These are phyloP conservation scores for Prochilodus magdalenae DNA, from an alignment of 2,113 vertebrate species.

Conservation along the genomic window DNA sequence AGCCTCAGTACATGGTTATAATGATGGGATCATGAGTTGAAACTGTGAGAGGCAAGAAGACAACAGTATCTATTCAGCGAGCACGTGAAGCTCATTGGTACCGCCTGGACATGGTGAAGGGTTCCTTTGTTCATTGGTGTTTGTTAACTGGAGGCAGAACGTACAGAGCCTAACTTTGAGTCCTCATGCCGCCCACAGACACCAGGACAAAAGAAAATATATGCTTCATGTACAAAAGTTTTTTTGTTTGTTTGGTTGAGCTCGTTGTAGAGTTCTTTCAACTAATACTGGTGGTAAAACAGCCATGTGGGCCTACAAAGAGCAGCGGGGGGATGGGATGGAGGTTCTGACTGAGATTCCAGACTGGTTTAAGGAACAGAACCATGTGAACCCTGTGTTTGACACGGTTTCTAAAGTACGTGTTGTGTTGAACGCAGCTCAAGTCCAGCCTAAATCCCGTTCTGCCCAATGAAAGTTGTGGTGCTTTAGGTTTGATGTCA, in stretches of 20 bases:
- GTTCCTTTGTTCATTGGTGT: slow-evolving; percentile 43
- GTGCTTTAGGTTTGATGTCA: too few relatives aligned
- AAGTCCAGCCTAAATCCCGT: too few relatives aligned
- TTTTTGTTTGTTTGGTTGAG: too few relatives aligned
- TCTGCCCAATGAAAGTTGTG: too few relatives aligned
- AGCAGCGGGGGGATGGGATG: too few relatives aligned
- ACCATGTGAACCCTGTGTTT: too few relatives aligned
- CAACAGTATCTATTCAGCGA: slow-evolving; percentile 47
- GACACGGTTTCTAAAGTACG: too few relatives aligned
- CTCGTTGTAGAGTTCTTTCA: background rate
- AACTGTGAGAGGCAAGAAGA: background rate
- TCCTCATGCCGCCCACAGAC: slow-evolving; percentile 4
- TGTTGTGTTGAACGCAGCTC: too few relatives aligned
- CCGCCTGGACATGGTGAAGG: slow-evolving; percentile 40
- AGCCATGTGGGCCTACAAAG: too few relatives aligned
- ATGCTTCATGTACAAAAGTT: background rate
- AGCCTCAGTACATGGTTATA: slow-evolving; percentile 6
- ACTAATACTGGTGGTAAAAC: background rate
- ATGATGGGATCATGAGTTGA: slow-evolving; percentile 47
- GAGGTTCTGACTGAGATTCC: too few relatives aligned
- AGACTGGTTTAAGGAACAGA: too few relatives aligned
- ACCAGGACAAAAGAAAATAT: slow-evolving; percentile 11
- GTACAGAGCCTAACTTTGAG: slow-evolving; percentile 32
- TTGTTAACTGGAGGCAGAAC: slow-evolving; percentile 39
- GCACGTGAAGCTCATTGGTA: slow-evolving; percentile 39